Conservation (phyloP, 2,888 invertebrate genomes). For the Lasioglossum morio region DNA sequence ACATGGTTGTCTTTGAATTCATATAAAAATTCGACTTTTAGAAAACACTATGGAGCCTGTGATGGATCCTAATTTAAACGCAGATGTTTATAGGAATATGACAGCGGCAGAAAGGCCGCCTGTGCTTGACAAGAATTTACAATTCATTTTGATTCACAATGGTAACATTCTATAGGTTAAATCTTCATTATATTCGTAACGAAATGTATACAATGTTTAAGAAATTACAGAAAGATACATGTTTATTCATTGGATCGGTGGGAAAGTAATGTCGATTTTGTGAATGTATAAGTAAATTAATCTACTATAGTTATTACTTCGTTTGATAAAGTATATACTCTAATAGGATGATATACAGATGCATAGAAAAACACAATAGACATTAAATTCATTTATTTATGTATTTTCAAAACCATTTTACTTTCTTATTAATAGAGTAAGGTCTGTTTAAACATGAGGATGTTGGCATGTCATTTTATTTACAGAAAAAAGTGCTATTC, state of each 20-base stretch:
- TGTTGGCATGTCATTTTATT: conserved; percentile 44
- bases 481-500: conserved; percentile 86
- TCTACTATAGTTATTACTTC: background rate
- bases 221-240: background rate
- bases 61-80: conserved; percentile 79
- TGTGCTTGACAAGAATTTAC: conserved; percentile 78
- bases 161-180: conserved; percentile 72
- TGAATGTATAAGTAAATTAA: background rate
- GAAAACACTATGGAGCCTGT: conserved; percentile 37
- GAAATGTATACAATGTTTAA: background rate
- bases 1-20: background rate
- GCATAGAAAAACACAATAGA: background rate
- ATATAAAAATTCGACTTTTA: background rate
- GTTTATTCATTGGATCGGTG: background rate
- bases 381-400: background rate
- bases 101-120: conserved; percentile 74
- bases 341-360: background rate
- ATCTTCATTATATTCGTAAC: background rate
- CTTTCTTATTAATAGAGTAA: background rate
- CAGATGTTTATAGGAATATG: conserved; percentile 81
- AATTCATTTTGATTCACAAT: conserved; percentile 80
- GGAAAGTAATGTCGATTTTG: background rate
- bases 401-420: background rate
- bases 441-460: background rate
- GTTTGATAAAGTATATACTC: background rate